Conservation (phyloP, 1,140 invertebrate genomes). For the Drosophila ficusphila region DNA sequence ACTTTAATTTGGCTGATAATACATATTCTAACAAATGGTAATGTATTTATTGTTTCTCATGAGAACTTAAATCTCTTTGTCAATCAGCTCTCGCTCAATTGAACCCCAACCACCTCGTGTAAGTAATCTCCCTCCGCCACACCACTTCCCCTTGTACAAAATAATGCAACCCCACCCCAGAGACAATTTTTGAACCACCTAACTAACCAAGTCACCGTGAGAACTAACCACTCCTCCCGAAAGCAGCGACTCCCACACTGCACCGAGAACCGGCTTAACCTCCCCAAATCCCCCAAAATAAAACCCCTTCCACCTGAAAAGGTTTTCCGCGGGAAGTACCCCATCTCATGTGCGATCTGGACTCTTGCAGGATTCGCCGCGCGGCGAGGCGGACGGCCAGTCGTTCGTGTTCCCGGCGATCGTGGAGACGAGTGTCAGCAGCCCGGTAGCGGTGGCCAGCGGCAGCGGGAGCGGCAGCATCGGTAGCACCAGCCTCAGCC, state of each 20-base stretch:
- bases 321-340: neutral
- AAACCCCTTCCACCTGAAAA: neutral
- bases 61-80: too few species aligned
- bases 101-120: conserved; percentile 18
- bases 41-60: too few species aligned
- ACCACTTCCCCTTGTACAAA: conserved; percentile 26
- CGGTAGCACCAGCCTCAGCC: conserved; percentile 31
- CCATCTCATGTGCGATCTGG: conserved; percentile 35
- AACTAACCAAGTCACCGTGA: conserved; percentile 13
- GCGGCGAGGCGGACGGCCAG: conserved; percentile 88
- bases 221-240: conserved; percentile 17
- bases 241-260: conserved; percentile 39
- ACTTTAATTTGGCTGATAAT: too few species aligned
- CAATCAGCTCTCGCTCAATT: conserved; percentile 7
- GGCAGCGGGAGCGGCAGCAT: conserved; percentile 35
- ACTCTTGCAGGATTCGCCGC: conserved; percentile 87
- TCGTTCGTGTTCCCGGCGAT: conserved; percentile 88
- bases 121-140: conserved; percentile 24
- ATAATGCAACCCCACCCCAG: neutral
- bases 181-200: conserved; percentile 35
- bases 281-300: conserved; percentile 9
- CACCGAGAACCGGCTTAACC: conserved; percentile 47
- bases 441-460: conserved; percentile 39
- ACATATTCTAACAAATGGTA: too few species aligned
- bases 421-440: conserved; percentile 84